Base-by-base conservation (phyloP, 2,888 invertebrate species). In the Seira sanloemensis region DNA sequence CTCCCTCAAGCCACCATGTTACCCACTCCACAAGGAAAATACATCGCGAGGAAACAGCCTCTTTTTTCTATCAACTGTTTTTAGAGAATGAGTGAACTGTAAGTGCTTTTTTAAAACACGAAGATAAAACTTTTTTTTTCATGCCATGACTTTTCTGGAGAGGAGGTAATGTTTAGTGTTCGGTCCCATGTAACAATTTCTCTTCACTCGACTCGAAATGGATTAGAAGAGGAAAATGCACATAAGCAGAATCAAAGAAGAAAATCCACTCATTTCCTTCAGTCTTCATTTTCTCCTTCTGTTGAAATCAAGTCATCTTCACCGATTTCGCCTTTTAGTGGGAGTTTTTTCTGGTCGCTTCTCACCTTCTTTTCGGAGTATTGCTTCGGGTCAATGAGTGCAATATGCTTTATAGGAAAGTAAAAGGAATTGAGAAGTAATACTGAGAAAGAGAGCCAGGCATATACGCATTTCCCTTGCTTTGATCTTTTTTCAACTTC, bases 201-300 rank as follows among this genome's bases (percentile, higher is more conserved):
- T 65, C 65, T 18, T 65, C 65, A 21, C 65, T 18, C 18, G 9
- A 12, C 25, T 26, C 23, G 16, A 67, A 7, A 25, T 67, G 67
- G 67, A 67, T 37, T n/a, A n/a, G 37, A 12, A 37, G 12, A 37
- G 7, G 37, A 37, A 12, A 37, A 37, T 37, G 37, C 7, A 37
- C 37, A 37, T 37, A 37, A 37, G 37, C 5, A 37, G 7, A 37
- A 37, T 37, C 37, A 37, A 66, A 66, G 23, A 67, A 18, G 18
- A n/a, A n/a, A 73, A 73, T 73, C 73, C 73, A 73, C 21, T 25
- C 25, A 21, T n/a, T 62, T 18, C 37, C 68, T 46, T 58, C 73
- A 73, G 73, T 73, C 73, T 54, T 58, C 73, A 58, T 58, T 73
- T 37, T 25, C 58, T 62, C 73, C 5, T 25, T 73, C 73, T 50